phyloP scores from a whole-genome alignment of 2,888 invertebrate species.

The Harpalus rubripes region DNA sequence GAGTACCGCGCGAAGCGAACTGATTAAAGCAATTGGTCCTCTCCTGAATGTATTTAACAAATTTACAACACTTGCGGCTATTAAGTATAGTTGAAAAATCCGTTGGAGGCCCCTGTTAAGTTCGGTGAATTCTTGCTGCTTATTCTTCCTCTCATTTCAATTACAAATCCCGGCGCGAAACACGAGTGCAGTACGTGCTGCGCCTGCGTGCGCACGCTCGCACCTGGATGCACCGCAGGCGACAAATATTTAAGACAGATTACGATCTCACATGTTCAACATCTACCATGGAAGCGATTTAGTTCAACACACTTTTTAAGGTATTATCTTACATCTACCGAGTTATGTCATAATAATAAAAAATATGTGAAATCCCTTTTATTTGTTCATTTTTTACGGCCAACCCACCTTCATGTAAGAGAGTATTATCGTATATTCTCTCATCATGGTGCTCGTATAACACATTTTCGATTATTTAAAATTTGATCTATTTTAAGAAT shows the following conservation, averaged over 20 bases:
- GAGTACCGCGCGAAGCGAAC: conserved; percentile 67
- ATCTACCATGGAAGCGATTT: conserved; percentile 37
- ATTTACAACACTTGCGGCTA: conserved; percentile 67
- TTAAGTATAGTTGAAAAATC: conserved; percentile 64
- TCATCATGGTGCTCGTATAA: too few species aligned
- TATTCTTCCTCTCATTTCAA: conserved; percentile 60
- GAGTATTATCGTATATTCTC: not conserved
- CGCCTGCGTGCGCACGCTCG: conserved; percentile 17
- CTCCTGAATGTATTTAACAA: conserved; percentile 64
- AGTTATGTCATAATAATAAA: conserved; percentile 38
- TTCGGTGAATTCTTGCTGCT: conserved; percentile 26
- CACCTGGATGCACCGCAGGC: conserved; percentile 59
- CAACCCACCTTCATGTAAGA: not conserved
- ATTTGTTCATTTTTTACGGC: not conserved
- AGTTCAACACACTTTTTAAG: conserved; percentile 28
- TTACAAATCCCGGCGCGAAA: conserved; percentile 67
- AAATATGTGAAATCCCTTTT: not conserved
- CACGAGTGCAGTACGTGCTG: not conserved
- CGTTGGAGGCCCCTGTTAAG: conserved; percentile 44
- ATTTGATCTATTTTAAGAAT: too few species aligned
- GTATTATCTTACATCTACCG: conserved; percentile 13
- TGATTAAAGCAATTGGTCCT: conserved; percentile 66
- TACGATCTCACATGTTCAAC: conserved; percentile 65
- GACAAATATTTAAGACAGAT: conserved; percentile 63
- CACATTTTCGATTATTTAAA: too few species aligned